Base-by-base conservation (phyloP, 2,888 invertebrate genomes). In the Rhingia rostrata region DNA sequence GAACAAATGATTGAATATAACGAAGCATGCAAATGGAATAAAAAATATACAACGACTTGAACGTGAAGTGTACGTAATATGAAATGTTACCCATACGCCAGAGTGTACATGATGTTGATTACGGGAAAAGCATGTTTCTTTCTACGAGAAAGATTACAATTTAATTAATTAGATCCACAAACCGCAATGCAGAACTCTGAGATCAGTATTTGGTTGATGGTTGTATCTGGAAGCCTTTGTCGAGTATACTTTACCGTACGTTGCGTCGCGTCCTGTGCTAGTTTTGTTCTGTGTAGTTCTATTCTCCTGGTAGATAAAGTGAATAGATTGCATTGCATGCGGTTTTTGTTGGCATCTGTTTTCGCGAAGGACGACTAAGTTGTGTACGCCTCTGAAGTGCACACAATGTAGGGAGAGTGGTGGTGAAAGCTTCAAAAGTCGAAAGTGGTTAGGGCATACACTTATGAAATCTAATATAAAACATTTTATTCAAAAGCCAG, bases 21-120 rank as follows among this genome's bases (percentile, higher is more conserved):
- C 14, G 4, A 70, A 70, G 10, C 70, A 66, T 81, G 64, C 63
- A 51, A 30, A 74, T 61, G 61, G 22, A 66, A 73, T 39, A 7
- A 14, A 39, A 45, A 14, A 63, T 66, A 51, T 47, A 30, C 7
- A 10, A 43, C 30, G 9, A 22, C 32, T 39, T 35, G 10, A 66
- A 66, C 32, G 22, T 70, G 49, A 53, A 22, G 30, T 67, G 67
- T 54, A 35, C 43, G 14, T 22, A 60, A n/a, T 22, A n/a, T 51
- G 9, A 58, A 70, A 70, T 51, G 14, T 64, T 64, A 63, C 47
- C 41, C 61, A 51, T 74, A 51, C 39, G 12, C 49, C 64, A 64
- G 54, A 54, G 45, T 61, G 72, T 63, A 33, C 45, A 14, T 32
- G 22, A 43, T 43, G 43, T 49, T 49, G 6, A 6, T 39, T 1